Percentiles rank a stretch among this genome's conserved stretches.
phyloP scores from a whole-genome alignment of 2,797 vertebrate species.

The Coregonus suidteri region DNA sequence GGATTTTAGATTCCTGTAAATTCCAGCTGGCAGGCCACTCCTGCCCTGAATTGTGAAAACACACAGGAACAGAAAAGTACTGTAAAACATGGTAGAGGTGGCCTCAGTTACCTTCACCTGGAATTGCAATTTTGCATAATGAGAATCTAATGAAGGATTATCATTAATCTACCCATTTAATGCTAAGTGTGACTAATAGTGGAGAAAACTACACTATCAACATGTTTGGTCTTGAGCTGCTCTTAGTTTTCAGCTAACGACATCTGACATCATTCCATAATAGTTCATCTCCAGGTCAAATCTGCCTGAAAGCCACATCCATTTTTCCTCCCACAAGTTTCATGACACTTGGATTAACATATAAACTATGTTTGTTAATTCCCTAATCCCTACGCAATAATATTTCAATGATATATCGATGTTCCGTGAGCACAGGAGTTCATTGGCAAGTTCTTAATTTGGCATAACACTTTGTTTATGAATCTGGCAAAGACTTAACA shows the following conservation, averaged over 20 bases:
- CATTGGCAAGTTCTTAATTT: not conserved
- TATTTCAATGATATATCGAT: not conserved
- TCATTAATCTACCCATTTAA: not conserved
- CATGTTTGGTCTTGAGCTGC: not conserved
- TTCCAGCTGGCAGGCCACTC: conserved; percentile 11
- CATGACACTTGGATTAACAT: not conserved
- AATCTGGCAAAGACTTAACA: not conserved
- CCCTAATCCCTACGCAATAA: not conserved
- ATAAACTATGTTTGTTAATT: not conserved
- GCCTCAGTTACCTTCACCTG: conserved; percentile 1
- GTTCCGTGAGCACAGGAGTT: not conserved
- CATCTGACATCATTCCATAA: no score
- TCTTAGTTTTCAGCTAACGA: no score
- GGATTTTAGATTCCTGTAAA: conserved; percentile 32
- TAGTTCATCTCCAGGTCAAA: not conserved
- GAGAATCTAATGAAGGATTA: not conserved
- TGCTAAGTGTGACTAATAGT: not conserved
- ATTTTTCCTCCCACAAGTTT: not conserved
- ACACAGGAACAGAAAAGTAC: conserved; percentile 31
- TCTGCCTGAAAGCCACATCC: not conserved
- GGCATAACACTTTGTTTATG: not conserved
- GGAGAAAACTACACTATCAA: not conserved
- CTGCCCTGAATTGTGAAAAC: conserved; percentile 6
- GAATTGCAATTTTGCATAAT: not conserved
- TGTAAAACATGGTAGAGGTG: conserved; percentile 8